Base-by-base conservation (phyloP, 2,888 invertebrate species). In the Apotomis betuletana region DNA sequence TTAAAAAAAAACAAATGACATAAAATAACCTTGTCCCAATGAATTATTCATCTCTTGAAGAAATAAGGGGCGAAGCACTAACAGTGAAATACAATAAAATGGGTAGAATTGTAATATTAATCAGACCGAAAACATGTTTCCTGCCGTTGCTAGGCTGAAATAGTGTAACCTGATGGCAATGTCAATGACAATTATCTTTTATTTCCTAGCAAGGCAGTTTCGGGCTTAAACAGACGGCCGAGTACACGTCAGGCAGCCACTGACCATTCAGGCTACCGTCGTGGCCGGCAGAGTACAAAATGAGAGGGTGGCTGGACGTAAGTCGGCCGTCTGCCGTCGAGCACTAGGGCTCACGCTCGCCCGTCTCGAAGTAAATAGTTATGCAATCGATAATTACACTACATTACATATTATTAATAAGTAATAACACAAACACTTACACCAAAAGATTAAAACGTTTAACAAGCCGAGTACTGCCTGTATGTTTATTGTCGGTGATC, bases 1-100 rank as follows among this genome's bases (percentile, higher is more conserved):
- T 81, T 84, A 83, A 80, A 77, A 80, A 82, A 83, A 79, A 84
- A 79, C 78, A 77, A 80, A 77, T 76, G 74, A 78, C 80, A 77
- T 78, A 74, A 79, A 81, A 80, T 80, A 78, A 76, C 79, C 78
- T 81, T 82, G 79, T 79, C 76, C 83, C 81, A 80, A 82, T 71
- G 61, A 71, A 71, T 80, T 82, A 80, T 81, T 80, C 77, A 81
- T 83, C 76, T 82, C 79, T 80, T 75, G 77, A 77, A 77, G 78
- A 75, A 77, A 77, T 75, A 77, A 68, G 75, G 78, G 44, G 64
- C 67, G 55, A 73, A 75, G 64, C 68, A 63, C 65, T 70, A 73
- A 70, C 65, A 73, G 68, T 70, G 61, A 54, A 63, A 69, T 69
- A 69, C 49, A 69, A 55, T 71, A 61, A 51, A 36, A 61, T 15